A percentile compares a stretch with the other conserved stretches of the same genome.
phyloP scores from a whole-genome alignment of 1,140 invertebrate species.

The Drosophila micromelanica region DNA sequence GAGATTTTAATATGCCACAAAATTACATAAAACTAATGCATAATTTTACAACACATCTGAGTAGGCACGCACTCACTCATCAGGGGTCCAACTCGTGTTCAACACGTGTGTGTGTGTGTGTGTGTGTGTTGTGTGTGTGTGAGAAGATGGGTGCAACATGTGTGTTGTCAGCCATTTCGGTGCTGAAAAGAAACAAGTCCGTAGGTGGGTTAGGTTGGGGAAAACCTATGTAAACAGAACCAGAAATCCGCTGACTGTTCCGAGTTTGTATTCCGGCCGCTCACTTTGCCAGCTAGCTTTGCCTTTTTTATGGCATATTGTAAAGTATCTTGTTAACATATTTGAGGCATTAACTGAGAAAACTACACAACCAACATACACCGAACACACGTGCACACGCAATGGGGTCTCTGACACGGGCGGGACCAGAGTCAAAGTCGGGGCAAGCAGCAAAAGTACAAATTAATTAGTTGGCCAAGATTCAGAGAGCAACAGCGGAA shows the following conservation, averaged over 20 bases:
- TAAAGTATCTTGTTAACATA: conserved; percentile 77
- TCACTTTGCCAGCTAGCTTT: conserved; percentile 16
- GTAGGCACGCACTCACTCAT: conserved; percentile 62
- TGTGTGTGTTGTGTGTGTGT: conserved; percentile 7
- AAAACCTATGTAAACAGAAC: conserved; percentile 69
- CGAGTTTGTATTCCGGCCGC: conserved; percentile 41
- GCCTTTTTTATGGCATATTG: conserved; percentile 72
- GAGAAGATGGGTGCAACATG: conserved; percentile 36
- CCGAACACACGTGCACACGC: conserved; percentile 23
- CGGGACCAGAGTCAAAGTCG: background rate
- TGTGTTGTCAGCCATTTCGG: conserved; percentile 56
- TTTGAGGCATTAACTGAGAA: conserved; percentile 66
- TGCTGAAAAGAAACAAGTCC: conserved; percentile 21
- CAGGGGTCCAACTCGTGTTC: background rate
- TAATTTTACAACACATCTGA: conserved; percentile 79
- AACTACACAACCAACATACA: conserved; percentile 53
- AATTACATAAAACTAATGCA: conserved; percentile 80
- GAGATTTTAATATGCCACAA: conserved; percentile 77
- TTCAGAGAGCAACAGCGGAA: conserved; percentile 29
- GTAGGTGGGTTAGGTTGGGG: conserved; percentile 2
- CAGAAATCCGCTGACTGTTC: conserved; percentile 71
- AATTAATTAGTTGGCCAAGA: conserved; percentile 67
- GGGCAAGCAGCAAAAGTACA: conserved; percentile 43
- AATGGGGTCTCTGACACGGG: background rate
- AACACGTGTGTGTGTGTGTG: background rate